phyloP scores from a whole-genome alignment of 2,888 invertebrate species.

The Orthosia gothica region DNA sequence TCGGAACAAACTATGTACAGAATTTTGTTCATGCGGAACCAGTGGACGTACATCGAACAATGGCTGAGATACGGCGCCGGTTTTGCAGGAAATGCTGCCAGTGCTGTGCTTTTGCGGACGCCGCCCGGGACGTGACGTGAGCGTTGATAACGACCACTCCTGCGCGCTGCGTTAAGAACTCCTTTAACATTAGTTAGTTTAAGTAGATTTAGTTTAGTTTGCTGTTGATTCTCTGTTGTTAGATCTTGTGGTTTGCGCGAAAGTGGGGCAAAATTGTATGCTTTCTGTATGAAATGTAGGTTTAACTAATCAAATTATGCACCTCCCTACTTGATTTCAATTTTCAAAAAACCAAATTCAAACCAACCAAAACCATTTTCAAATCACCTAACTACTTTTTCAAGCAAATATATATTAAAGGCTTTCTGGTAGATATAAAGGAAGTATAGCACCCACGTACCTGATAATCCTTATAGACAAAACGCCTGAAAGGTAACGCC shows the following conservation, averaged over 20 bases:
- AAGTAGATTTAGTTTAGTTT: conserved; percentile 33
- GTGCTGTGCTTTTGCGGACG: conserved; percentile 68
- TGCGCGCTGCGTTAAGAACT: conserved; percentile 56
- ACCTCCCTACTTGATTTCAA: not conserved
- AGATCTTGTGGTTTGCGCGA: not conserved
- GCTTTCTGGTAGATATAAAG: not conserved
- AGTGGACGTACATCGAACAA: conserved; percentile 77
- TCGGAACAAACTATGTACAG: conserved; percentile 70
- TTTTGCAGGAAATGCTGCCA: conserved; percentile 78
- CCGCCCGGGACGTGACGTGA: conserved; percentile 52
- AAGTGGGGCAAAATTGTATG: too few relatives aligned
- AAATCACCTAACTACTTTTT: not conserved
- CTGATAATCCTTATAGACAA: not conserved
- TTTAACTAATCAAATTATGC: not conserved
- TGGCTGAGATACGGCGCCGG: conserved; percentile 77
- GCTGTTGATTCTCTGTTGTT: conserved; percentile 5
- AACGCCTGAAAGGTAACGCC: conserved; percentile 5
- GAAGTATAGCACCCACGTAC: not conserved
- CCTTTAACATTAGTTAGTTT: conserved; percentile 45
- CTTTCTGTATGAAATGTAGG: not conserved
- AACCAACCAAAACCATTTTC: too few relatives aligned
- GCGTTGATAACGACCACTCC: conserved; percentile 68
- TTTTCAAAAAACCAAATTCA: too few relatives aligned
- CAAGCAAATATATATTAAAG: too few relatives aligned
- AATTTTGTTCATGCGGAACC: conserved; percentile 76